phyloP scores from a whole-genome alignment of 35 echinoderm and acorn worm species.

The Nesometra sesokonis region DNA sequence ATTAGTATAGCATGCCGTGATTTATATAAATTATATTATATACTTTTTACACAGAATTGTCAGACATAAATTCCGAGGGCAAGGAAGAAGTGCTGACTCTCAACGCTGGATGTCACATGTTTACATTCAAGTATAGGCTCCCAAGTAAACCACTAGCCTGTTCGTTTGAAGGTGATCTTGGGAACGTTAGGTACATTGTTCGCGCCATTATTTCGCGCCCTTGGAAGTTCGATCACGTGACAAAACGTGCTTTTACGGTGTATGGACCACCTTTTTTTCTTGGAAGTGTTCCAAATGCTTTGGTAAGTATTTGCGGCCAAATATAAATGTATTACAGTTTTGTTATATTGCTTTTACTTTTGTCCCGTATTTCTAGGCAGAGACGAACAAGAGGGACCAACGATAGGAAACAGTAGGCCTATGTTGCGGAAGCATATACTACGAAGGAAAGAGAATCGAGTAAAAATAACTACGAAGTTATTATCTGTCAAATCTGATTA shows the following conservation, averaged over 20 bases:
- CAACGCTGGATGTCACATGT: conserved; percentile 39
- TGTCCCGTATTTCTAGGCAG: too few species aligned
- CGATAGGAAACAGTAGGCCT: too few species aligned
- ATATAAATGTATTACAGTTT: too few species aligned
- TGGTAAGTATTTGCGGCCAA: conserved; percentile 35
- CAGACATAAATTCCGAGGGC: background rate
- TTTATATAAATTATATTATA: too few species aligned
- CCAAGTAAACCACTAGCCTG: conserved; percentile 67
- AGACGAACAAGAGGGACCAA: too few species aligned
- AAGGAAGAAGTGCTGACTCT: conserved; percentile 40
- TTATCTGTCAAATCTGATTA: too few species aligned
- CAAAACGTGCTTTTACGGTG: conserved; percentile 77
- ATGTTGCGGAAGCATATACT: too few species aligned
- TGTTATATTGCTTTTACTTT: too few species aligned
- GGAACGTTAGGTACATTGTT: conserved; percentile 52
- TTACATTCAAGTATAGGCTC: conserved; percentile 62
- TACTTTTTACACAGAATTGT: background rate
- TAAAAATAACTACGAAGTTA: too few species aligned
- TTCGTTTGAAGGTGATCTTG: conserved; percentile 79
- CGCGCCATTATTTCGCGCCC: conserved; percentile 78
- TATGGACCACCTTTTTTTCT: conserved; percentile 63
- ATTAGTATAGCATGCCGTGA: too few species aligned
- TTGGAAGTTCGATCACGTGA: conserved; percentile 91
- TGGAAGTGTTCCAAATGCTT: conserved; percentile 41
- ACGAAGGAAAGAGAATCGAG: too few species aligned